Evolutionary conservation across 1,140 invertebrate species (phyloP).

Genomic region (Drosophila nannoptera): DNA sequence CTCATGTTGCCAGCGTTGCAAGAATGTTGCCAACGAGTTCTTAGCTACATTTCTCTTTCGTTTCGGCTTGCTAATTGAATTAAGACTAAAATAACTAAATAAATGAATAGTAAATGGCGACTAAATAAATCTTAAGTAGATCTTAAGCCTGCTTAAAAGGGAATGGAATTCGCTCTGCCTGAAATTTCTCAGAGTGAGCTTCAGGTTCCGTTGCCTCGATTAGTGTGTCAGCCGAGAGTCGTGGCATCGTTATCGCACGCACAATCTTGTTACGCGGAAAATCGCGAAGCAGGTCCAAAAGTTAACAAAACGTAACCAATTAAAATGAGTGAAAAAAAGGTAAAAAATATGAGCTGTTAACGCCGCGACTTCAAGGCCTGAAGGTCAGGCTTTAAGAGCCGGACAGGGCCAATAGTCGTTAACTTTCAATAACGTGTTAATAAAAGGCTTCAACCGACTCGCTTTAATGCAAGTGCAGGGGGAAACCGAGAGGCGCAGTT

Average conservation of each 20-base stretch:
- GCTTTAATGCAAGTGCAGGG: slow-evolving; percentile 20
- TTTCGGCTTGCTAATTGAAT: neutral
- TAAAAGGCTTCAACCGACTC: slow-evolving; percentile 30
- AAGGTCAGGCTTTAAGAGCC: slow-evolving; percentile 49
- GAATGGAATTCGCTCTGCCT: no score
- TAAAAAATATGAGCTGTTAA: slow-evolving; percentile 27
- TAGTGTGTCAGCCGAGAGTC: neutral
- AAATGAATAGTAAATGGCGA: neutral
- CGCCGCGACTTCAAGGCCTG: slow-evolving; percentile 30
- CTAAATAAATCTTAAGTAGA: neutral
- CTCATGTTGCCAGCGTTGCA: neutral
- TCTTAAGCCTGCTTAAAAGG: no score
- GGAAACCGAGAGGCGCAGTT: neutral
- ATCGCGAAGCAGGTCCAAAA: slow-evolving; percentile 35
- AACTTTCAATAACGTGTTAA: slow-evolving; percentile 39
- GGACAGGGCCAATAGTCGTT: slow-evolving; percentile 50
- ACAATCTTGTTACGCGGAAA: slow-evolving; percentile 43
- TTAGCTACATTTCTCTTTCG: neutral
- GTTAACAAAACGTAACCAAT: slow-evolving; percentile 68
- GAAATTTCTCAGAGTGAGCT: no score
- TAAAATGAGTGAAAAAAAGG: slow-evolving; percentile 24
- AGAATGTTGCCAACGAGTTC: slow-evolving; percentile 3
- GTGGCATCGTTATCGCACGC: neutral
- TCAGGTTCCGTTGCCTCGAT: no score
- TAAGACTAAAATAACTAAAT: no score